A percentile compares a stretch with the other conserved stretches of the same genome.
phyloP scores from a whole-genome alignment of 2,113 vertebrate species.

The Aix galericulata region DNA sequence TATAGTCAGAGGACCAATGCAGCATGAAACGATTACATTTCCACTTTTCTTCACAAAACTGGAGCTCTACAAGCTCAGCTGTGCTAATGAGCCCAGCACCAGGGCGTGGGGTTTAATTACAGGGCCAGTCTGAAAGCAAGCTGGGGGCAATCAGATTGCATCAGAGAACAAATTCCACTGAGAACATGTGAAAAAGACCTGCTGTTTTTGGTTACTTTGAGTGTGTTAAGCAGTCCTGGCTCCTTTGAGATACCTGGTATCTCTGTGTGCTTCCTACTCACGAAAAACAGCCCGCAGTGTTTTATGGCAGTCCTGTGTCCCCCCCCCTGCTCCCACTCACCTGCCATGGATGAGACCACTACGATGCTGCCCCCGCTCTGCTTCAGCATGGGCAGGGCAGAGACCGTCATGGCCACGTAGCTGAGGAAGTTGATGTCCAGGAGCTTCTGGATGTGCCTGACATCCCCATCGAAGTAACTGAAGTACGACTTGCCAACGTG shows the following conservation, averaged over 20 bases:
- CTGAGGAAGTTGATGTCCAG: conserved; percentile 80
- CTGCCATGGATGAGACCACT: conserved; percentile 78
- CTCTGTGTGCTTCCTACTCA: background rate
- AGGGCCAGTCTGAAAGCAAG: background rate
- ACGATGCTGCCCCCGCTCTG: conserved; percentile 76
- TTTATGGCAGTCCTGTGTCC: fast-evolving
- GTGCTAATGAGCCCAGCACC: background rate
- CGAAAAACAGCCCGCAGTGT: fast-evolving
- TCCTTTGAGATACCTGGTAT: background rate
- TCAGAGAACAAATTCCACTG: background rate
- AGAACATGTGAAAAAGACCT: background rate
- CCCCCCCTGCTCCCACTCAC: conserved; percentile 17
- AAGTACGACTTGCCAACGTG: conserved; percentile 50
- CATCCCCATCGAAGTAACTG: conserved; percentile 35
- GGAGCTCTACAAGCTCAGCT: background rate
- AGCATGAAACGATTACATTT: background rate
- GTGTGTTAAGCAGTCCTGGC: fast-evolving
- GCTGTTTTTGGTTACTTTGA: background rate
- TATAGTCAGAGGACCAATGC: background rate
- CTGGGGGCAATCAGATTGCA: fast-evolving
- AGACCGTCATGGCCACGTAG: conserved; percentile 66
- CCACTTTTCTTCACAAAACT: background rate
- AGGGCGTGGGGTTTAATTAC: background rate
- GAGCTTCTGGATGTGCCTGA: conserved; percentile 38
- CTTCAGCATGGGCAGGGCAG: conserved; percentile 80